phyloP scores from a whole-genome alignment of 1,140 invertebrate species.

The Eubasilissa regina region DNA sequence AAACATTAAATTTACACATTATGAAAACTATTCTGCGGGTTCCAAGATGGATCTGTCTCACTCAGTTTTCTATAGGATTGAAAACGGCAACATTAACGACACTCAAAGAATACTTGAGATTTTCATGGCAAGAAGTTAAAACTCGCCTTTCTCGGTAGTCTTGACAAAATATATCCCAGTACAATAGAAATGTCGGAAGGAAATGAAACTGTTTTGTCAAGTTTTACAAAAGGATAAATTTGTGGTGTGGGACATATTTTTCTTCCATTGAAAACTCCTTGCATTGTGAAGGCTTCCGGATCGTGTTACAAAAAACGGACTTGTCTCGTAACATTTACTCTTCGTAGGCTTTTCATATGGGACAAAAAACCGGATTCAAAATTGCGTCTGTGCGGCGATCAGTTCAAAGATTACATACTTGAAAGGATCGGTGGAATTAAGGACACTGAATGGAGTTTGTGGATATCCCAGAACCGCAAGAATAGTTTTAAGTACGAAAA shows the following conservation, averaged over 20 bases:
- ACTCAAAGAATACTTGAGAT: too few relatives aligned
- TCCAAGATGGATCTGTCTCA: too few relatives aligned
- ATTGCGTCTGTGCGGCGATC: not conserved
- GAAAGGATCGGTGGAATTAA: not conserved
- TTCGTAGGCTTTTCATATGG: not conserved
- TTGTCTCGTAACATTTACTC: not conserved
- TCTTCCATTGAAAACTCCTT: not conserved
- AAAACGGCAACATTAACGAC: too few relatives aligned
- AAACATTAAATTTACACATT: too few relatives aligned
- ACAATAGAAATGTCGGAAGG: not conserved
- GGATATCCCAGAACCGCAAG: not conserved
- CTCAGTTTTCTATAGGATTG: too few relatives aligned
- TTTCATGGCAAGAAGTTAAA: not conserved
- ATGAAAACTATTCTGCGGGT: too few relatives aligned
- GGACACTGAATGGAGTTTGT: not conserved
- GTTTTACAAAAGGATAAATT: constrained; percentile 3
- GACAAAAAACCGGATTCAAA: not conserved
- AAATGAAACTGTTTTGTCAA: constrained; percentile 14
- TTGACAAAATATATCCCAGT: not conserved
- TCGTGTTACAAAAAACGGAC: not conserved
- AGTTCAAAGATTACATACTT: not conserved
- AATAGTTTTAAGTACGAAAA: too few relatives aligned
- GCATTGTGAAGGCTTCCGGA: constrained; percentile 2
- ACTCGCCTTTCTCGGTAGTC: not conserved
- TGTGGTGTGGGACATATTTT: constrained; percentile 5